These are phyloP conservation scores for Hirundichthys speculiger DNA, from an alignment of 2,113 vertebrate species.

Conservation along the genomic window DNA sequence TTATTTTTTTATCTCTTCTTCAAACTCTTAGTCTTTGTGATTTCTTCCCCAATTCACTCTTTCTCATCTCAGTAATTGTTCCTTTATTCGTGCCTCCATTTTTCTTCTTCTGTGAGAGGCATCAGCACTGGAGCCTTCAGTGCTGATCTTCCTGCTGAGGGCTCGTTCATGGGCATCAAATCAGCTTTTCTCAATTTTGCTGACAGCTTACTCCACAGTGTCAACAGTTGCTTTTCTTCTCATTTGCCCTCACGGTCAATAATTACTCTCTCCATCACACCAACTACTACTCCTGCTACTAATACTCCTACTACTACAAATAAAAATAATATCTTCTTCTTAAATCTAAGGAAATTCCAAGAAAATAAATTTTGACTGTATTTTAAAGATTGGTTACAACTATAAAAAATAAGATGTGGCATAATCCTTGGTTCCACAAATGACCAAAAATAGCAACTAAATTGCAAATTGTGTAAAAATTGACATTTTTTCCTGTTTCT, in stretches of 20 bases:
- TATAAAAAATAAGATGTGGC: too few relatives aligned
- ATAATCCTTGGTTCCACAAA: too few relatives aligned
- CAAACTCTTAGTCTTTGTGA: conserved; percentile 55
- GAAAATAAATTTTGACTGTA: too few relatives aligned
- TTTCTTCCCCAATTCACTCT: conserved; percentile 38
- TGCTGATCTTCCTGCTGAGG: conserved; percentile 38
- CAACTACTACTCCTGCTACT: conserved; percentile 20
- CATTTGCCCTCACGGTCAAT: conserved; percentile 14
- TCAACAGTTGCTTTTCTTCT: conserved; percentile 55
- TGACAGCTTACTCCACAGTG: conserved; percentile 53
- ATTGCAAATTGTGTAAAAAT: conserved; percentile 43
- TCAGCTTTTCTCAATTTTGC: conserved; percentile 52
- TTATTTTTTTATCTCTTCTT: conserved; percentile 47
- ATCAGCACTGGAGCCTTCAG: conserved; percentile 25
- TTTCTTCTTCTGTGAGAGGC: conserved; percentile 19
- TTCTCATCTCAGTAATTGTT: conserved; percentile 48
- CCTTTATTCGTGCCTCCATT: conserved; percentile 27
- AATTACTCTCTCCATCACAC: conserved; percentile 43
- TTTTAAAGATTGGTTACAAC: too few relatives aligned
- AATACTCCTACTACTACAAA: too few relatives aligned
- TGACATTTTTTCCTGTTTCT: conserved; percentile 11
- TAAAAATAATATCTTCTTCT: too few relatives aligned
- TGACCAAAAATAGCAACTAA: conserved; percentile 29
- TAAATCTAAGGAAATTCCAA: background rate
- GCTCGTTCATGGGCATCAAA: conserved; percentile 54